phyloP scores from a whole-genome alignment of 2,797 vertebrate genomes.

The Tarsius wallacei region DNA sequence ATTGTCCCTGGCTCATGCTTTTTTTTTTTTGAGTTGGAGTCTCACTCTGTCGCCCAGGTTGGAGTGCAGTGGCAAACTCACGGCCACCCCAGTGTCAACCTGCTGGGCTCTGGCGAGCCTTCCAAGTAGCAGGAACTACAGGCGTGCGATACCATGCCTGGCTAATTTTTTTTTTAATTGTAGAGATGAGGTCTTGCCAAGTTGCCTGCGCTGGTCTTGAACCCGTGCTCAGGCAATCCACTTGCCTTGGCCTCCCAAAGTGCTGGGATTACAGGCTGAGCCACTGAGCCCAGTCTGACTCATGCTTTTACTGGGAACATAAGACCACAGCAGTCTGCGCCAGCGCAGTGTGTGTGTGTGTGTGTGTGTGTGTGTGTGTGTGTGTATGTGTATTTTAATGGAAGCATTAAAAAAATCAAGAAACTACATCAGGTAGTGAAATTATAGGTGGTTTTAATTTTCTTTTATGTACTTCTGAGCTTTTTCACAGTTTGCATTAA shows the following conservation, averaged over 20 bases:
- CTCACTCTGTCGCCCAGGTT: too few relatives aligned
- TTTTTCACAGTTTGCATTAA: conserved; percentile 21
- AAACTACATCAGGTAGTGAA: conserved; percentile 39
- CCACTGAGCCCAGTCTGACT: neutral
- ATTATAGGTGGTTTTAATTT: conserved; percentile 59
- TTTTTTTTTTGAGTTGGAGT: neutral
- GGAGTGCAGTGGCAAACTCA: too few relatives aligned
- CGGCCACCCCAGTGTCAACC: too few relatives aligned
- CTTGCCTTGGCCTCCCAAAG: too few relatives aligned
- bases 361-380: neutral
- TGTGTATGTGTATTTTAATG: conserved; percentile 42
- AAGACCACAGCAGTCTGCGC: neutral
- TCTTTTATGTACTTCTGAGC: conserved; percentile 20
- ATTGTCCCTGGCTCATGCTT: neutral
- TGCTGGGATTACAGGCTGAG: too few relatives aligned
- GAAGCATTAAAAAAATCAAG: conserved; percentile 4
- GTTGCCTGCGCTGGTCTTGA: too few relatives aligned
- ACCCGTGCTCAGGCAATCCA: too few relatives aligned
- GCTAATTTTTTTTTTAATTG: too few relatives aligned
- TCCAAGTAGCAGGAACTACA: too few relatives aligned
- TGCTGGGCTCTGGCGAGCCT: too few relatives aligned
- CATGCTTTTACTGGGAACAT: neutral
- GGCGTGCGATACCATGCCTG: too few relatives aligned
- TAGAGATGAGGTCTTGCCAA: too few relatives aligned
- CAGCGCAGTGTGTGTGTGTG: neutral